phyloP scores from a whole-genome alignment of 2,797 vertebrate genomes.

The Tamandua tetradactyla region DNA sequence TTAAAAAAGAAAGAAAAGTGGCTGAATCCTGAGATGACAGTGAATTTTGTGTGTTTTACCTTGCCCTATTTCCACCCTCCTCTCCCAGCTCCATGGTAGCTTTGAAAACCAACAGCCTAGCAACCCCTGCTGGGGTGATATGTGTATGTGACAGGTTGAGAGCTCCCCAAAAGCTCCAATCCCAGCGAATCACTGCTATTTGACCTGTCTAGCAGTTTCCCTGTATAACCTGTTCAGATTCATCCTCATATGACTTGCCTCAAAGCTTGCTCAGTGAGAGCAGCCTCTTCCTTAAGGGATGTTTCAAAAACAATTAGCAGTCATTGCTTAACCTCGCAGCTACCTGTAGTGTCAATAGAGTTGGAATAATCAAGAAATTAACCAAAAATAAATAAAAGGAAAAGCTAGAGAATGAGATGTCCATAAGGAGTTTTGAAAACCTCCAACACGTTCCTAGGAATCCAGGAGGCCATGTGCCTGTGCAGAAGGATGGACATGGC shows the following conservation, averaged over 20 bases:
- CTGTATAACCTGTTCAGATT: neutral
- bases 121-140: neutral
- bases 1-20: slow-evolving; percentile 36
- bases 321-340: neutral
- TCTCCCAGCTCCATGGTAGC: neutral
- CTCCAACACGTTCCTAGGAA: neutral
- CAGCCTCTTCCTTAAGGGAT: neutral
- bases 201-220: neutral
- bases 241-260: neutral
- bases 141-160: neutral
- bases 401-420: neutral
- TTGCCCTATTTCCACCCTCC: neutral
- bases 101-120: neutral
- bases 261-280: neutral
- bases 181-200: neutral
- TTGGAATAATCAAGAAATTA: neutral
- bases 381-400: neutral
- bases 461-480: neutral
- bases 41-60: too few species aligned
- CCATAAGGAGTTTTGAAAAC: neutral
- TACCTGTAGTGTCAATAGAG: neutral
- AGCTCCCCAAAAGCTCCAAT: neutral
- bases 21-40: neutral
- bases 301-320: neutral
- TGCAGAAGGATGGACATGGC: neutral